Conservation (phyloP, 2,888 invertebrate genomes). For the Melanostoma mellinum region DNA sequence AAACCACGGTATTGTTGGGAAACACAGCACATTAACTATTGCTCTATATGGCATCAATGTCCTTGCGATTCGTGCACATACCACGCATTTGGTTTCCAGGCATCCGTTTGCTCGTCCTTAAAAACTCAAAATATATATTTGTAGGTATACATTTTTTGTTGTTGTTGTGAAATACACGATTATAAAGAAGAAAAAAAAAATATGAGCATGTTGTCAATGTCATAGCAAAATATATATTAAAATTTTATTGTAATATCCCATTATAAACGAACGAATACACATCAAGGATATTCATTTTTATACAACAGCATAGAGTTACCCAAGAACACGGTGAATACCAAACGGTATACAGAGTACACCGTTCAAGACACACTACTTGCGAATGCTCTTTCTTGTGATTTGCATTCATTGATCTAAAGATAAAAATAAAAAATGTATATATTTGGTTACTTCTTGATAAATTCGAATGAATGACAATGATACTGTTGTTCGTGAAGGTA, state of each 20-base stretch:
- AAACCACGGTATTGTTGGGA: constrained; percentile 19
- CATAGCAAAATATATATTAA: constrained; percentile 31
- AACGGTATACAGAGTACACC: not conserved
- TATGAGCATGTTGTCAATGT: constrained; percentile 53
- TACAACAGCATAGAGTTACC: constrained; percentile 10
- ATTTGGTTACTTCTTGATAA: constrained; percentile 44
- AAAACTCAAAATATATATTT: constrained; percentile 12
- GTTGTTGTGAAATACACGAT: constrained; percentile 31
- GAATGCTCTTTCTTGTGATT: constrained; percentile 20
- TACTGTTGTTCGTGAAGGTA: constrained; percentile 25
- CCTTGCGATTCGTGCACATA: constrained; percentile 55
- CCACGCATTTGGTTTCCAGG: constrained; percentile 60
- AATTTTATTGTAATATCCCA: constrained; percentile 57
- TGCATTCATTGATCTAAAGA: constrained; percentile 50
- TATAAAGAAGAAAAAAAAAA: constrained; percentile 36
- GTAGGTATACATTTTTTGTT: constrained; percentile 12
- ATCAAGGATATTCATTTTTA: constrained; percentile 51
- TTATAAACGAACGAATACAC: constrained; percentile 41
- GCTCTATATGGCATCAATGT: constrained; percentile 23
- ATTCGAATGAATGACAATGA: constrained; percentile 32
- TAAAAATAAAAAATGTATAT: constrained; percentile 30
- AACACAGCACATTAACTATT: constrained; percentile 27
- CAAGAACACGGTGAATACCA: constrained; percentile 10
- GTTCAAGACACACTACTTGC: not conserved
- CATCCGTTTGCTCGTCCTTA: constrained; percentile 51